Base-by-base conservation (phyloP, 2,888 invertebrate genomes). In the Cephalotes varians region DNA sequence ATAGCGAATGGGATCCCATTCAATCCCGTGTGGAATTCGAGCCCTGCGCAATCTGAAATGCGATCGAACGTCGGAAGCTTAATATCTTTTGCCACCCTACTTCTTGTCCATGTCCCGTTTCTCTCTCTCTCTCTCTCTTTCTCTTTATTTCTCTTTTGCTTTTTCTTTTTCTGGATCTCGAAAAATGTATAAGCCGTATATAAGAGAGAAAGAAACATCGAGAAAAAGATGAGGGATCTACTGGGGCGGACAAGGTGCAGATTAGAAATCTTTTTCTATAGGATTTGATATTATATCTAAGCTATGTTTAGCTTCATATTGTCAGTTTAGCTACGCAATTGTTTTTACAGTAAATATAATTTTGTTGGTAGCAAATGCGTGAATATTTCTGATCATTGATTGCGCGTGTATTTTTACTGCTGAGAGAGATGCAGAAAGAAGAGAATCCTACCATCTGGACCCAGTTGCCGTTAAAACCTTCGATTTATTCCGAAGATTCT, bases 1-100 rank as follows among this genome's bases (percentile, higher is more conserved):
- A 85, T 86, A 79, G 82, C 86, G 83, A 88, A 90, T 83, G 86
- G 85, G 89, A 90, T 91, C 87, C 87, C 90, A 88, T 91, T 91
- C 91, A 88, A 90, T 91, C 86, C 87, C 87, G 77, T 88, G 81
- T 83, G 88, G 91, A 90, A 91, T 90, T 88, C 87, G 80, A 90
- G 77, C 88, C 64, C 88, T 74, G 86, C 84, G 85, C 87, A 91
- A 91, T 91, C 89, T 89, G 88, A 91, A 90, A 91, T 88, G 90
- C 91, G 90, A 91, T 91, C 91, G 89, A 90, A 90, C 85, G 86
- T 84, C 86, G 87, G 73, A 73, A 77, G 86, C 86, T 87, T 90
- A 90, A 91, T 91, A 90, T 88, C 88, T 86, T 74, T 69, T 73
- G 77, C 72, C 81, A 54, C 64, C 82, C 71, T 79, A 18, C 56